These are phyloP conservation scores for Cheilosia scutellata DNA, from an alignment of 2,888 invertebrate species.

Conservation along the genomic window DNA sequence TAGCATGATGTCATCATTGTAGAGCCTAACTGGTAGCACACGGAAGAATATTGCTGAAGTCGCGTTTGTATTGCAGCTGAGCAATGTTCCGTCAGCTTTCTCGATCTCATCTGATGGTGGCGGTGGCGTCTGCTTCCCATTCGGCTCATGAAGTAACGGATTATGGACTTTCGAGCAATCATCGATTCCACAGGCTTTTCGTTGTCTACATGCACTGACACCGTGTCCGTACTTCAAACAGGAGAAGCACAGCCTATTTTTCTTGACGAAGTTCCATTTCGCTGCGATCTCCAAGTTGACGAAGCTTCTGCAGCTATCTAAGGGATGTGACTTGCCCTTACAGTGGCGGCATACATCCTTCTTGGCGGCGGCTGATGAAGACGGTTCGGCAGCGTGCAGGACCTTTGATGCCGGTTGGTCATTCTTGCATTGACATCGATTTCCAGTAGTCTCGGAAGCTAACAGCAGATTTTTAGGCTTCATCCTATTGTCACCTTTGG, in stretches of 20 bases:
- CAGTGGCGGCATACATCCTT: conserved; percentile 19
- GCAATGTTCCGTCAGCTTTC: not conserved
- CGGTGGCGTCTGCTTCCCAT: not conserved
- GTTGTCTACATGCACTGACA: not conserved
- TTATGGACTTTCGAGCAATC: not conserved
- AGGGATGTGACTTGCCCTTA: not conserved
- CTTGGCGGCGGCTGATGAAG: not conserved
- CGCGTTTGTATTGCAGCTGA: not conserved
- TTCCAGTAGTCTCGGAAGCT: not conserved
- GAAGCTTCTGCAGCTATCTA: not conserved
- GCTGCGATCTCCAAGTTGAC: not conserved
- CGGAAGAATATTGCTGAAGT: not conserved
- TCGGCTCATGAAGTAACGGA: not conserved
- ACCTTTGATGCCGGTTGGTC: not conserved
- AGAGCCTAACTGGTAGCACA: too few relatives aligned
- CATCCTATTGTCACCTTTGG: not conserved
- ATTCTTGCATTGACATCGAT: not conserved
- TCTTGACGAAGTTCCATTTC: conserved; percentile 20
- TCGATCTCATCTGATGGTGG: too few relatives aligned
- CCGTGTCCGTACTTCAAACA: conserved; percentile 30
- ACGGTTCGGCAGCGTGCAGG: not conserved
- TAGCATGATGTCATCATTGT: too few relatives aligned
- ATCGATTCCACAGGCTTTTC: conserved; percentile 7
- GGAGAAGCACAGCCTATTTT: conserved; percentile 22
- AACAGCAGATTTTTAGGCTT: not conserved